Evolutionary conservation across 2,888 invertebrate genomes (phyloP), one percentile per base, ranked within the genome.

Genomic region (Tridacna gigas): DNA sequence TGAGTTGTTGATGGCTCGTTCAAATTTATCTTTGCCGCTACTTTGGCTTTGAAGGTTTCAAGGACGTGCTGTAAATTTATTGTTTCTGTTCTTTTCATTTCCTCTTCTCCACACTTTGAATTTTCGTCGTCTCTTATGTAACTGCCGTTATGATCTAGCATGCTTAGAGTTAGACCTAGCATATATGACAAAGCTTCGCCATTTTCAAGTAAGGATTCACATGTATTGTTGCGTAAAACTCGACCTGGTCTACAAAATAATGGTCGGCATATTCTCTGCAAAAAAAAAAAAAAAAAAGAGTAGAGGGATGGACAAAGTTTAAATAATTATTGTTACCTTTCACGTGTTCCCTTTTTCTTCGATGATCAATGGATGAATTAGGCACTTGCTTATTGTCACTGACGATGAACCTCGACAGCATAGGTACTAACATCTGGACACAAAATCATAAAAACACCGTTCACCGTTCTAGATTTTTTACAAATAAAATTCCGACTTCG

Each of bases 251-350:
- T 47, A 20, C 75, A 75, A 47, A 47, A 75, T 7, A 75, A 61
- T 2, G 63, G 48, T 15, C 75, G 61, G 22, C 75, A 75, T 47
- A 47, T 65, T 65, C 63, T 26, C 75, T 75, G 75, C 15, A 74
- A 74, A 4, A 26, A n/a, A n/a, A n/a, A n/a, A 28, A 74, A 60
- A 48, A 48, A 12, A 71, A 25, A 20, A 66, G 26, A 66, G 26
- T 26, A 26, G 61, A 20, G 9, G 7, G 37, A 37, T 37, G 37
- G 37, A 37, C 7, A 37, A 37, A 37, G 7, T 37, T 37, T 37
- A 4, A 37, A 37, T 37, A 37, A 4, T 37, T 7, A 7, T 37
- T 37, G 2, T 4, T 37, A 37, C 37, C 2, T 37, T 37, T 37
- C 37, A 37, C 2, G 2, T 7, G 7, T 37, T 37, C 37, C 7